These are phyloP conservation scores for Paguma larvata DNA, from an alignment of 2,797 vertebrate genomes.

Conservation along the genomic window DNA sequence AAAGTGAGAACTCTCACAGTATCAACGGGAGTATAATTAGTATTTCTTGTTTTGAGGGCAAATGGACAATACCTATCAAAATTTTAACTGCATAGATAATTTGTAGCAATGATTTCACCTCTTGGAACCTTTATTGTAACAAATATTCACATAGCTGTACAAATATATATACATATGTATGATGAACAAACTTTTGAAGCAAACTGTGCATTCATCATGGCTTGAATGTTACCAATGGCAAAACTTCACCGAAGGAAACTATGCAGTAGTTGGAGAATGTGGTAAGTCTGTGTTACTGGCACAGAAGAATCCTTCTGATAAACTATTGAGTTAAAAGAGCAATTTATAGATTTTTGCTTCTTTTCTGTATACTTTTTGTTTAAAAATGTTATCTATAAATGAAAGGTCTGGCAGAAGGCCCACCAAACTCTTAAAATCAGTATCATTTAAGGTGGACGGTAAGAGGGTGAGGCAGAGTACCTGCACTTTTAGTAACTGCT, in stretches of 20 bases:
- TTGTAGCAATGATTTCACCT: background rate
- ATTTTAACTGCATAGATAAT: background rate
- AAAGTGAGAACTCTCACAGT: background rate
- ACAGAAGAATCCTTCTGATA: background rate
- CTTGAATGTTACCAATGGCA: background rate
- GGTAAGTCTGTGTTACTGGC: background rate
- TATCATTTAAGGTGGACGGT: background rate
- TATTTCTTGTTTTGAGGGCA: background rate
- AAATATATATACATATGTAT: background rate
- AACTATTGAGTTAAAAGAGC: background rate
- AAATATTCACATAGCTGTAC: background rate
- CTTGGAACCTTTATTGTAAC: background rate
- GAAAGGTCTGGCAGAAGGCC: background rate
- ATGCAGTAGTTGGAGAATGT: background rate
- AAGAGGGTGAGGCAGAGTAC: background rate
- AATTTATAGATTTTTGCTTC: background rate
- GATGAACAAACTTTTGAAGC: background rate
- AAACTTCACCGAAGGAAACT: background rate
- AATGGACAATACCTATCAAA: background rate
- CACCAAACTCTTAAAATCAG: background rate
- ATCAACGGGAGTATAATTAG: background rate
- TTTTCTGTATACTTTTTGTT: background rate
- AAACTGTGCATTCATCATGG: background rate
- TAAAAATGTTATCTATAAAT: background rate
- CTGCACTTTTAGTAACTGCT: background rate